These are phyloP conservation scores for Nyctereutes procyonoides DNA, from an alignment of 2,113 vertebrate genomes.

Conservation along the genomic window DNA sequence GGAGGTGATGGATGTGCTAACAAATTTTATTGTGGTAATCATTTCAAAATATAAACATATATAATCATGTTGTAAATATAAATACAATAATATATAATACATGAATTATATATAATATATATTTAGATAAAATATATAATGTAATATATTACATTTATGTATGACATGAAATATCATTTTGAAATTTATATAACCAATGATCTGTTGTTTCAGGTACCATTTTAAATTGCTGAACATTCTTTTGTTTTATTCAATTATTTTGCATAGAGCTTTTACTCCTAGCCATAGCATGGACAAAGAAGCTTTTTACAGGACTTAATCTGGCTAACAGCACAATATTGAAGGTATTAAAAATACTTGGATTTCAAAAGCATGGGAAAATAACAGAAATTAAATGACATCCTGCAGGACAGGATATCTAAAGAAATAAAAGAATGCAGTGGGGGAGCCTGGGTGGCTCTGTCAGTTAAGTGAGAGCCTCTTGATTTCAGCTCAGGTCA, in stretches of 20 bases:
- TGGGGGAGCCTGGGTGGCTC: not conserved
- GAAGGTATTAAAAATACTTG: not conserved
- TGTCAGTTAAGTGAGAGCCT: not conserved
- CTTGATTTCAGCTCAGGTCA: not conserved
- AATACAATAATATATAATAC: not conserved
- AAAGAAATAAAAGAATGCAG: not conserved
- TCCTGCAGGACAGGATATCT: not conserved
- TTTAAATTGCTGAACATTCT: not conserved
- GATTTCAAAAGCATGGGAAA: not conserved
- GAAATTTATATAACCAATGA: not conserved
- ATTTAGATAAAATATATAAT: not conserved
- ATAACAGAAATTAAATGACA: not conserved
- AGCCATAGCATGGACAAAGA: not conserved
- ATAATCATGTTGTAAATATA: not conserved
- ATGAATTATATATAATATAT: not conserved
- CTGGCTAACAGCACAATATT: not conserved
- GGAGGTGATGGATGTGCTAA: not conserved
- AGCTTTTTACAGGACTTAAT: not conserved
- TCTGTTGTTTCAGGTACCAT: not conserved
- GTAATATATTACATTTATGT: not conserved
- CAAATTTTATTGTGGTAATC: not conserved
- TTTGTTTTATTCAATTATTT: slow-evolving; percentile 5
- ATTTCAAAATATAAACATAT: not conserved
- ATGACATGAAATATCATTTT: not conserved
- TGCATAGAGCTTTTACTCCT: not conserved